These are phyloP conservation scores for Geotria australis DNA, from an alignment of 2,797 vertebrate genomes.

Conservation along the genomic window DNA sequence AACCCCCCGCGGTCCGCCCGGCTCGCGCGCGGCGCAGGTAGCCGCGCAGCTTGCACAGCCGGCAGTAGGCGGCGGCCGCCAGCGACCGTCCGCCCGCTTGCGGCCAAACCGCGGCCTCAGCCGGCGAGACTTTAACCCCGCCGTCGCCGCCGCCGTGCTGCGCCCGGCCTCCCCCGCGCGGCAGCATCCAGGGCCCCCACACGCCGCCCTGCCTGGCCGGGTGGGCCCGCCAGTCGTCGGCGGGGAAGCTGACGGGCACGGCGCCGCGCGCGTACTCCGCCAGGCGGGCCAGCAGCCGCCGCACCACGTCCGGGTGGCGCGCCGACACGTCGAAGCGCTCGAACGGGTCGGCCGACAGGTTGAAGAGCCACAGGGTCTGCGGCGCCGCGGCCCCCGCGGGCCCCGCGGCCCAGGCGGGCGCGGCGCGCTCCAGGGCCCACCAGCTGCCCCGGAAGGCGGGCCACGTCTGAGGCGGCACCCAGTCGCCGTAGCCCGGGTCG, in stretches of 20 bases:
- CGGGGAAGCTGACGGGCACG: constrained; percentile 28
- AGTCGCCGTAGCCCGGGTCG: constrained; percentile 73
- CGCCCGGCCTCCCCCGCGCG: too few species aligned
- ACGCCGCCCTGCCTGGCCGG: constrained; percentile 20
- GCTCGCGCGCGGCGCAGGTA: too few species aligned
- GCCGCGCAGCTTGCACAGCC: too few species aligned
- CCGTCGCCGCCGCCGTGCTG: too few species aligned
- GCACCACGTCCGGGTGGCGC: constrained; percentile 48
- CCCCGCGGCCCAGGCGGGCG: too few species aligned
- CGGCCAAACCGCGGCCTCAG: too few species aligned
- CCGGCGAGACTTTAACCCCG: too few species aligned
- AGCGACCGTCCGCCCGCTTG: too few species aligned
- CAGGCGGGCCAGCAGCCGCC: constrained; percentile 23
- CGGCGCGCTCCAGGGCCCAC: constrained; percentile 70
- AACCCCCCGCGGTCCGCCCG: too few species aligned
- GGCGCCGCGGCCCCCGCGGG: constrained; percentile 7
- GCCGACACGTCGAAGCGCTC: constrained; percentile 50
- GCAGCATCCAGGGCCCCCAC: constrained; percentile 47
- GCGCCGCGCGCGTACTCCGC: constrained; percentile 20
- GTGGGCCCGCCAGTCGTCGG: constrained; percentile 44
- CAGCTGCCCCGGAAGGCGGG: constrained; percentile 53
- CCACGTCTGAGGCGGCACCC: constrained; percentile 51
- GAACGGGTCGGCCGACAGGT: constrained; percentile 57
- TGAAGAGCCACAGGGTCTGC: constrained; percentile 72
- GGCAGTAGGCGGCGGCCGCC: too few species aligned